Base-by-base conservation (phyloP, 2,888 invertebrate genomes). In the Tachystola acroxantha region DNA sequence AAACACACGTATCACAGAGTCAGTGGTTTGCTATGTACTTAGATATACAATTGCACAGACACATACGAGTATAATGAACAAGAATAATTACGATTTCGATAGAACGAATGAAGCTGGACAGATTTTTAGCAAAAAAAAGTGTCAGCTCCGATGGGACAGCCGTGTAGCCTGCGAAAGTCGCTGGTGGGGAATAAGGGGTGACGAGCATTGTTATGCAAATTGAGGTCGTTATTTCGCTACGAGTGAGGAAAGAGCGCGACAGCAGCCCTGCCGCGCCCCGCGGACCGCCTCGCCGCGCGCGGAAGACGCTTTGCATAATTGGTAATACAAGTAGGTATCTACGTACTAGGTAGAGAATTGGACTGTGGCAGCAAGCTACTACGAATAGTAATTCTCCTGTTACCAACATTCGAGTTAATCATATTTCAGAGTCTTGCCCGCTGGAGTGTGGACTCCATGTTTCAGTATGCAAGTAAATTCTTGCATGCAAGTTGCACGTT, bases 151-250 rank as follows among this genome's bases (percentile, higher is more conserved):
- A 60, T 71, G 82, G 80, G 84, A 80, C 68, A 46, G 66, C 58
- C 60, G 64, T 56, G 67, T 64, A 64, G 76, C 76, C 80, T 76
- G 78, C 69, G 71, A 78, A 81, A 79, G 81, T 76, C 81, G 65
- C 75, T 73, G 73, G 78, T 74, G 64, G 80, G 74, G 78, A 74
- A 76, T 76, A 77, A 80, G 82, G 82, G 84, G 84, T 82, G 82
- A 80, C 78, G 75, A 84, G 81, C 78, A 85, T 84, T 86, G 85
- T 85, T 86, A 86, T 86, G 85, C 76, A 85, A 85, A 86, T 85
- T 81, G 81, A 80, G 82, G 85, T 85, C 84, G 84, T 86, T 84
- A 86, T 86, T 84, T 82, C 78, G 79, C 78, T 77, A 78, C 80
- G 81, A 80, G 80, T 79, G 80, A 81, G 80, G 81, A 84, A 84